Base-by-base conservation (phyloP, 1,140 invertebrate genomes). In the Stegodyphus mimosarum region DNA sequence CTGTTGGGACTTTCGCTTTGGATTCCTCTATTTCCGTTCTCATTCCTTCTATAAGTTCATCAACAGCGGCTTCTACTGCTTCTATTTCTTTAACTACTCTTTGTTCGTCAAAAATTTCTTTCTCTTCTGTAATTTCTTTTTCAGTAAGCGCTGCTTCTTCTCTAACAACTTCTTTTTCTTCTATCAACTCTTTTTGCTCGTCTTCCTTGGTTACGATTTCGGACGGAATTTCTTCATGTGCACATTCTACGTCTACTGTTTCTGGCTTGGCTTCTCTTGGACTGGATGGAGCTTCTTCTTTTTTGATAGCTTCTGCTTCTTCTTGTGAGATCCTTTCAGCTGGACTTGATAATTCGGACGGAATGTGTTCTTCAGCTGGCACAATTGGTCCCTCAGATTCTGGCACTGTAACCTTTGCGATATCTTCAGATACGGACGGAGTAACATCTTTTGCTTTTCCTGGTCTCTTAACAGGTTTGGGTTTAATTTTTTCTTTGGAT, bases 51-150 rank as follows among this genome's bases (percentile, higher is more conserved):
- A 86, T 86, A 6, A 86, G 52, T 70, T 86, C 83, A 86, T 86
- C 83, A 7, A 86, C 70, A 6, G 83, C 83, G 33, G 83, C 83
- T 72, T 86, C 74, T 13, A 86, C 83, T 10, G 83, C 83, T 64
- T 86, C 83, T 18, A 86, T 86, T 78, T 86, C 83, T 64, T 78
- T 86, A 5, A 86, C 83, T 13, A 86, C 67, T 75, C 77, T 86
- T 78, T 86, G 83, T 52, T 86, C 83, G 51, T 86, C 83, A 64
- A 78, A 50, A 10, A 77, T 33, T 64, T 64, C 33, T 11, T 72
- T n/a, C 17, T 63, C 70, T 60, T 55, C 67, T 3, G 33, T 33
- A 33, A 33, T 33, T 18, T 49, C 67, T 51, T 7, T 33, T 72
- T 50, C 49, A 72, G 50, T 10, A 50, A 10, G 6, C 49, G 9